Evolutionary conservation across 2,888 invertebrate genomes (phyloP).

Genomic region (Nemoura dubitans): DNA sequence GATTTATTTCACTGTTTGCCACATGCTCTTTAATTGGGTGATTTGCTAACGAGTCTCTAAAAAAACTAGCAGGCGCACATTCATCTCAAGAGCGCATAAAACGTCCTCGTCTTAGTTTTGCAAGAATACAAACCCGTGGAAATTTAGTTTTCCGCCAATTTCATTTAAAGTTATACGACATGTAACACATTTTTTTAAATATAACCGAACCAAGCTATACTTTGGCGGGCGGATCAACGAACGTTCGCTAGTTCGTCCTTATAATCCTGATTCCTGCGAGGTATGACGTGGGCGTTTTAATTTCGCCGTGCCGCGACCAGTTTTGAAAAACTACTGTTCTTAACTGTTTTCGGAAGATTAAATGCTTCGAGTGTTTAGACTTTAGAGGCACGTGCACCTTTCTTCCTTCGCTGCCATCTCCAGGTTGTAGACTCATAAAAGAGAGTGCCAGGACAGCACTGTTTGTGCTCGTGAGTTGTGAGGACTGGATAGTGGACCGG

Average conservation of each 20-base stretch:
- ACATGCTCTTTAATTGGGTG: neutral
- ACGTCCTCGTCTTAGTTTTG: neutral
- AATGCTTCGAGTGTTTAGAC: neutral
- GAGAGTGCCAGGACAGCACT: neutral
- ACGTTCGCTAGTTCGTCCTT: neutral
- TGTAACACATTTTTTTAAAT: neutral
- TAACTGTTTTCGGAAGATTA: neutral
- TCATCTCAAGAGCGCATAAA: neutral
- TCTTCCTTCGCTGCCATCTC: neutral
- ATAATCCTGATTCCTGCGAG: neutral
- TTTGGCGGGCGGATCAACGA: neutral
- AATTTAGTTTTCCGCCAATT: no score
- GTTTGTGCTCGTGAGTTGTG: neutral
- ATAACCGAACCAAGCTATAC: neutral
- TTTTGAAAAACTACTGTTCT: neutral
- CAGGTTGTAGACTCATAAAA: neutral
- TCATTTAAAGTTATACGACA: no score
- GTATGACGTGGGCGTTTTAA: neutral
- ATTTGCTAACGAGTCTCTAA: neutral
- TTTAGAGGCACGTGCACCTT: neutral
- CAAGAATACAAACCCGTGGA: neutral
- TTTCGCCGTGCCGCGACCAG: neutral
- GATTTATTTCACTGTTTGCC: neutral
- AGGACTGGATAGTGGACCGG: neutral
- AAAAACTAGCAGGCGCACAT: neutral